These are phyloP conservation scores for Rhabdophis nuchalis DNA, from an alignment of 2,797 vertebrate species.

Conservation along the genomic window DNA sequence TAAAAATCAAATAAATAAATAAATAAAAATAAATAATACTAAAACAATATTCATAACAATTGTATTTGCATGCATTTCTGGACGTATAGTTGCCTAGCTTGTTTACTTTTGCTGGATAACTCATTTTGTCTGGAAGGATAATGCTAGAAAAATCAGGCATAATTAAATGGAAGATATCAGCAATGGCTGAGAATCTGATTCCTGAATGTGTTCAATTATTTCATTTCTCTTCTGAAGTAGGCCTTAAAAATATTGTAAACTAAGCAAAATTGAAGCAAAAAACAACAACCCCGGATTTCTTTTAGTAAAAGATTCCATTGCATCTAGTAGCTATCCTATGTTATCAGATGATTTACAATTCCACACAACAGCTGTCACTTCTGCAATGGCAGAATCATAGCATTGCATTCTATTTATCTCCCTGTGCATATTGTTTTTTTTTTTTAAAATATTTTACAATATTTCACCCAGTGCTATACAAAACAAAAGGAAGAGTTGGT, in stretches of 20 bases:
- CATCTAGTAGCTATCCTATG: not conserved
- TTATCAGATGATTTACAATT: not conserved
- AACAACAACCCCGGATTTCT: slow-evolving; percentile 17
- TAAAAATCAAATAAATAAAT: too few relatives aligned
- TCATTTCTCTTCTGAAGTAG: not conserved
- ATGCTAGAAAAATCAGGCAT: not conserved
- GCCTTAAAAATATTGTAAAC: not conserved
- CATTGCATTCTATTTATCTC: not conserved
- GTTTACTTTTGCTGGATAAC: not conserved
- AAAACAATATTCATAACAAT: not conserved
- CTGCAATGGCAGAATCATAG: not conserved
- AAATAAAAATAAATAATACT: too few relatives aligned
- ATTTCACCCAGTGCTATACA: too few relatives aligned
- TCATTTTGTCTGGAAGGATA: not conserved
- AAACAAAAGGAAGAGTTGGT: too few relatives aligned
- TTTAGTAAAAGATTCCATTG: not conserved
- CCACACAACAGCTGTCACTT: not conserved
- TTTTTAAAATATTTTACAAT: too few relatives aligned
- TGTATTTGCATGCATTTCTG: not conserved
- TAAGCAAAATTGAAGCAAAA: not conserved
- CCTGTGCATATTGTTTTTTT: not conserved
- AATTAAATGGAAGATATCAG: not conserved
- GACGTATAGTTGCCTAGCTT: not conserved
- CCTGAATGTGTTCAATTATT: not conserved
- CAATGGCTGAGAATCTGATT: not conserved